Base-by-base conservation (phyloP, 1,140 invertebrate genomes). In the Heliconius eleuchia region DNA sequence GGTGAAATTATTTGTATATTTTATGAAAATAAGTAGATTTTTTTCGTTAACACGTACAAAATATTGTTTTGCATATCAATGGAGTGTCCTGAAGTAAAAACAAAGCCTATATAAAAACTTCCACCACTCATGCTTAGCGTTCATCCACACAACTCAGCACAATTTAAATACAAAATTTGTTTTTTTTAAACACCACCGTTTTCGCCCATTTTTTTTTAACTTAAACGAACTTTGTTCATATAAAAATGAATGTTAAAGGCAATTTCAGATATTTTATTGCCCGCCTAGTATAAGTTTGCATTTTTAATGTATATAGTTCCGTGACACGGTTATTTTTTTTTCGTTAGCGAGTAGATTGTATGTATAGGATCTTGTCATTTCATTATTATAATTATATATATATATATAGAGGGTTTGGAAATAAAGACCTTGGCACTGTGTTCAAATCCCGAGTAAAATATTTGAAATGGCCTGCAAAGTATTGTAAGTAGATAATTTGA, bases 401-500 rank as follows among this genome's bases (percentile, higher is more conserved):
- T 57, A 57, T 18, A 23, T 57, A 57, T 8, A 30, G 60, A 23
- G 60, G 60, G 60, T 66, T 66, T 30, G 60, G 23, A 27, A 66
- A 27, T 30, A 27, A 66, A 66, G 60, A 66, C 60, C 11, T 5
- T 30, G 60, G 60, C 23, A 27, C 60, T 30, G 60, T 66, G 60
- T 71, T 73, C 37, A 66, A 39, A 70, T 46, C 27, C 52, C 9
- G 42, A 71, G 60, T 72, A 71, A 78, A 82, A 78, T 84, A 82
- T 80, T 80, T 79, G 71, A 74, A 77, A 81, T 79, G 60, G 79
- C 76, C 78, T 71, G 23, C 30, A 71, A 73, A 11, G 42, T 80
- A 46, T 72, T 78, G 50, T 82, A 82, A 77, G 77, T 76, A 79
- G 76, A 76, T 52, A 77, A 77, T 71, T 57, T 73, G 72, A 78